A percentile compares a stretch with the other conserved stretches of the same genome.
Conservation (phyloP, 2,797 vertebrate genomes). For the Falco cherrug region DNA sequence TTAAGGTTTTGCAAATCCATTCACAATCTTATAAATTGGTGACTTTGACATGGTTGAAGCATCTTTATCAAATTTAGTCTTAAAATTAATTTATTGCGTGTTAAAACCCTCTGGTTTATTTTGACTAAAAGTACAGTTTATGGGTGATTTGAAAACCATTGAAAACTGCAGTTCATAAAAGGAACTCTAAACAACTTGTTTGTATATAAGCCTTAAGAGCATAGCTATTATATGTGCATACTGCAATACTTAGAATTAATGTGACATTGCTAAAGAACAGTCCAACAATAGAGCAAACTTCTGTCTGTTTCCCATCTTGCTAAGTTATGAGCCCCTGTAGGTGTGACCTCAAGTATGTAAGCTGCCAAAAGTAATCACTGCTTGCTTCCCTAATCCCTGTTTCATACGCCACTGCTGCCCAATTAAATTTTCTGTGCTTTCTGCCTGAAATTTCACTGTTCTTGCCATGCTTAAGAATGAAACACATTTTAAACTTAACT, state of each 20-base stretch:
- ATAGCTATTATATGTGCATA: neutral
- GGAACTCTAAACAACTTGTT: neutral
- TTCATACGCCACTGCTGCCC: constrained; percentile 10
- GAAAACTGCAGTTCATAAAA: constrained; percentile 4
- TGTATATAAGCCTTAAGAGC: neutral
- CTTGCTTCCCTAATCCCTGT: constrained; percentile 50
- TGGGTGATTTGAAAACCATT: neutral
- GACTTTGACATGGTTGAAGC: neutral
- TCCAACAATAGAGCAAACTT: neutral
- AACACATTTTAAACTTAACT: neutral
- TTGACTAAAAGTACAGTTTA: neutral
- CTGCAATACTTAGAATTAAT: constrained; percentile 46
- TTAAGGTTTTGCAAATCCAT: neutral
- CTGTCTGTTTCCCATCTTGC: constrained; percentile 53
- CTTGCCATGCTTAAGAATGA: constrained; percentile 1
- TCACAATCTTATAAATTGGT: neutral
- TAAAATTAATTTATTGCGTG: neutral
- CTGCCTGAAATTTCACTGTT: neutral
- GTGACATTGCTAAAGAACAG: constrained; percentile 27
- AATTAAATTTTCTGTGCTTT: constrained; percentile 24
- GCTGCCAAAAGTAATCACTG: constrained; percentile 57
- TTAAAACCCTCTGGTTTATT: neutral
- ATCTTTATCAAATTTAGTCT: neutral
- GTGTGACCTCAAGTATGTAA: constrained; percentile 60
- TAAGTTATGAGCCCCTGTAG: constrained; percentile 60